Conservation (phyloP, 2,113 vertebrate species). For the Hucho hucho region DNA sequence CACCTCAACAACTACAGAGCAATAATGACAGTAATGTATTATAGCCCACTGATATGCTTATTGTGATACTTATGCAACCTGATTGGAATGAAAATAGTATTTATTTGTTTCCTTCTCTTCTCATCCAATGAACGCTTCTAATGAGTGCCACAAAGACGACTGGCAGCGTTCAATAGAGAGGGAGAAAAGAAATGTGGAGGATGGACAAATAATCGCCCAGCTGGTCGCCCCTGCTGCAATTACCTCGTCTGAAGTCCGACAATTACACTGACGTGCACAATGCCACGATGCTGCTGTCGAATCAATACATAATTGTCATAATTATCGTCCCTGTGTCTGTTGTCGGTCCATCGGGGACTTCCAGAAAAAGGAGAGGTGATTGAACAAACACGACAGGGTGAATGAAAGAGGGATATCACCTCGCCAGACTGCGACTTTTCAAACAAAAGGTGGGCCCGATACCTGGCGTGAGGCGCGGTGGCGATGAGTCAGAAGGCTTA, state of each 20-base stretch:
- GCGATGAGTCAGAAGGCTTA: not conserved
- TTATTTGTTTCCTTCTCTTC: slow-evolving; percentile 52
- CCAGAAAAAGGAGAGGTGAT: slow-evolving; percentile 52
- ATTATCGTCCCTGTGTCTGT: slow-evolving; percentile 71
- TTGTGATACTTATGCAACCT: slow-evolving; percentile 49
- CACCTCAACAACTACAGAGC: not conserved
- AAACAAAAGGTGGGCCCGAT: slow-evolving; percentile 58
- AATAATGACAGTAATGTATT: not conserved
- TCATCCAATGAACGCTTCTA: slow-evolving; percentile 52
- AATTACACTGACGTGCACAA: slow-evolving; percentile 71
- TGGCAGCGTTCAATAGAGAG: slow-evolving; percentile 47
- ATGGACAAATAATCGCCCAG: slow-evolving; percentile 72
- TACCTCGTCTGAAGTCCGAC: slow-evolving; percentile 73
- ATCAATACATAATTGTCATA: slow-evolving; percentile 79
- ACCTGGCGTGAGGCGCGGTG: slow-evolving; percentile 31
- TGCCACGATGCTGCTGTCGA: slow-evolving; percentile 60
- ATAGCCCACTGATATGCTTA: not conserved
- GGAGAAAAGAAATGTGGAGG: slow-evolving; percentile 58
- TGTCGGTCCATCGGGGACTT: slow-evolving; percentile 60
- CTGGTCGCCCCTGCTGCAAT: slow-evolving; percentile 70
- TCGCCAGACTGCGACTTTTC: slow-evolving; percentile 52
- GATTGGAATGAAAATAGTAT: slow-evolving; percentile 42
- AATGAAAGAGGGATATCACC: slow-evolving; percentile 38
- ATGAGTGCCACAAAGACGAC: slow-evolving; percentile 55
- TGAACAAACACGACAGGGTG: slow-evolving; percentile 60